Conservation (phyloP, 1,140 invertebrate genomes). For the Drosophila leontia region DNA sequence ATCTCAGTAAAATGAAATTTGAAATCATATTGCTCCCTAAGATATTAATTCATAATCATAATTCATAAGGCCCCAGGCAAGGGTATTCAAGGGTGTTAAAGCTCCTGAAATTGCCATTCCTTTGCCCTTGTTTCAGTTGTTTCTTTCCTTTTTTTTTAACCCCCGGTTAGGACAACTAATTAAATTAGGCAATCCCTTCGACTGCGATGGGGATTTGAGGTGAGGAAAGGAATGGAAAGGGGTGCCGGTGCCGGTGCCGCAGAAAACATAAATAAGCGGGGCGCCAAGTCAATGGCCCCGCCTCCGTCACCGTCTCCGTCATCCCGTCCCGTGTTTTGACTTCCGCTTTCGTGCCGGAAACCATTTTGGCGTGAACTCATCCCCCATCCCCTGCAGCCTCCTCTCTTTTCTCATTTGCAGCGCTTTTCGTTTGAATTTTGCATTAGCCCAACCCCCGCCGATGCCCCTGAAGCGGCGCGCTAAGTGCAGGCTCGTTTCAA, state of each 20-base stretch:
- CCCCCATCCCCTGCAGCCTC: slow-evolving; percentile 35
- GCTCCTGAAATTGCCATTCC: slow-evolving; percentile 6
- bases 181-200: slow-evolving; percentile 78
- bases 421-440: slow-evolving; percentile 80
- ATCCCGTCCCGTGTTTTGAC: slow-evolving; percentile 57
- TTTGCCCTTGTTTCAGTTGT: slow-evolving; percentile 8
- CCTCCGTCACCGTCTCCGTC: slow-evolving; percentile 1
- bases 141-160: neutral
- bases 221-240: neutral
- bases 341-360: slow-evolving; percentile 81
- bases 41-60: slow-evolving; percentile 8
- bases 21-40: neutral
- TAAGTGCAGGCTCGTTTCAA: slow-evolving; percentile 81
- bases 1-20: neutral
- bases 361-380: slow-evolving; percentile 77
- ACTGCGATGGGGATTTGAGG: slow-evolving; percentile 20
- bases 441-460: slow-evolving; percentile 52
- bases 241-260: slow-evolving; percentile 31
- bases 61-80: slow-evolving; percentile 4
- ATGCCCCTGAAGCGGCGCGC: slow-evolving; percentile 23
- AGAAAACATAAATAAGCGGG: slow-evolving; percentile 76
- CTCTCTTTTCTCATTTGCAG: slow-evolving; percentile 68
- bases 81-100: neutral
- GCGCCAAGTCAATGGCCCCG: slow-evolving; percentile 34
- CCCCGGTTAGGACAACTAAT: slow-evolving; percentile 64